phyloP scores from a whole-genome alignment of 2,113 vertebrate species.

The Neogale vison region DNA sequence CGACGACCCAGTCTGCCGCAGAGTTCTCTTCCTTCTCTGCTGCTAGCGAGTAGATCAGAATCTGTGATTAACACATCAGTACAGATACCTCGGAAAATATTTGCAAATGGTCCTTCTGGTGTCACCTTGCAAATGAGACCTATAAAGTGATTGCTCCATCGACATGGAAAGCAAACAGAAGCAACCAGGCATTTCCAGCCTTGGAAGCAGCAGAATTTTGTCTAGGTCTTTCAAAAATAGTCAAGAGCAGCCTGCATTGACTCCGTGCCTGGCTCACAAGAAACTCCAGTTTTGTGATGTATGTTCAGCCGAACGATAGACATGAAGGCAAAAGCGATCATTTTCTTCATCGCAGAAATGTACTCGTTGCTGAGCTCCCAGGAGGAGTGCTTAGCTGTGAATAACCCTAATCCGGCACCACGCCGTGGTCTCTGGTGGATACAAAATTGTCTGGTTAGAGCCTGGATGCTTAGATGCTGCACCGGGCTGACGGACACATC shows the following conservation, averaged over 20 bases:
- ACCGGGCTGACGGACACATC: background rate
- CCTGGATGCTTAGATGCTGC: background rate
- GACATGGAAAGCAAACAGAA: background rate
- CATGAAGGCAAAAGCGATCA: background rate
- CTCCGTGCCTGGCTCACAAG: background rate
- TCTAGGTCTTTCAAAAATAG: background rate
- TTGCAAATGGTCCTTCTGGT: background rate
- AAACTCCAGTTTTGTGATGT: background rate
- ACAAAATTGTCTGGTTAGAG: background rate
- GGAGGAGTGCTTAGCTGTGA: background rate
- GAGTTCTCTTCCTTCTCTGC: background rate
- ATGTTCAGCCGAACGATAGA: slow-evolving; percentile 27
- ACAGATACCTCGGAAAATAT: background rate
- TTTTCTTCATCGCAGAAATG: background rate
- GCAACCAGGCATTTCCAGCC: background rate
- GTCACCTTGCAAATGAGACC: background rate
- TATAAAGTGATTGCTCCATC: background rate
- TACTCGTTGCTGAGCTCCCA: background rate
- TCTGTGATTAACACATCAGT: background rate
- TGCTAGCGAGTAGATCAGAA: background rate
- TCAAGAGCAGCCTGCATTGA: background rate
- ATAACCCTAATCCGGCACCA: background rate
- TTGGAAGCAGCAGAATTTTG: background rate
- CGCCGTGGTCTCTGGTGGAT: background rate
- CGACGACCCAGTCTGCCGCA: too few relatives aligned